Conservation (phyloP, 2,113 vertebrate genomes). For the Melanostigma gelatinosum region DNA sequence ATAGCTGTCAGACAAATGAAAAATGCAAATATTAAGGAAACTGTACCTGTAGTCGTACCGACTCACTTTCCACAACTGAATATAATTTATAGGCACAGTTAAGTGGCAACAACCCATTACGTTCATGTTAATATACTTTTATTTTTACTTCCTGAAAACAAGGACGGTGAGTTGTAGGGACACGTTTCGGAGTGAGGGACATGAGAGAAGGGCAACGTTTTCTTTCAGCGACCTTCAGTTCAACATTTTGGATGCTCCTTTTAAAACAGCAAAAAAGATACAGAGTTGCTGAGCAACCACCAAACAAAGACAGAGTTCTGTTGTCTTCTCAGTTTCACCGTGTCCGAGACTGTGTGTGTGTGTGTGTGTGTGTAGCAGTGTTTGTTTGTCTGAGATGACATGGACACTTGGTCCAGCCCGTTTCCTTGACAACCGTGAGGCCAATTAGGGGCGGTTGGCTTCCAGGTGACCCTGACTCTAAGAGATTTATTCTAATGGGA, state of each 20-base stretch:
- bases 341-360: slow-evolving; percentile 15
- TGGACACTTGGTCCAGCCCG: slow-evolving; percentile 43
- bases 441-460: slow-evolving; percentile 70
- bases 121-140: neutral
- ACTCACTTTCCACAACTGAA: neutral
- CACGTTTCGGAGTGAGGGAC: neutral
- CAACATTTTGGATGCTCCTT: slow-evolving; percentile 40
- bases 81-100: neutral
- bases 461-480: slow-evolving; percentile 66
- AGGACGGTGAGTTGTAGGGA: neutral
- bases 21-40: neutral
- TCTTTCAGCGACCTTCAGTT: slow-evolving; percentile 27
- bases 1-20: neutral
- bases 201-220: slow-evolving; percentile 12
- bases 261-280: slow-evolving; percentile 20
- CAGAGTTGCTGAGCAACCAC: slow-evolving; percentile 56
- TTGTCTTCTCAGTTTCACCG: slow-evolving; percentile 40
- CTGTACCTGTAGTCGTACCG: neutral
- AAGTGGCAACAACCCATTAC: neutral
- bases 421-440: slow-evolving; percentile 68
- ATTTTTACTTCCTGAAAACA: neutral
- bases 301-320: slow-evolving; percentile 48
- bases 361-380: slow-evolving; percentile 11
- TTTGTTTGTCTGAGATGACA: slow-evolving; percentile 51
- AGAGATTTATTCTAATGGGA: slow-evolving; percentile 59